Conservation (phyloP, 2,888 invertebrate species). For the Octonoba sinensis region DNA sequence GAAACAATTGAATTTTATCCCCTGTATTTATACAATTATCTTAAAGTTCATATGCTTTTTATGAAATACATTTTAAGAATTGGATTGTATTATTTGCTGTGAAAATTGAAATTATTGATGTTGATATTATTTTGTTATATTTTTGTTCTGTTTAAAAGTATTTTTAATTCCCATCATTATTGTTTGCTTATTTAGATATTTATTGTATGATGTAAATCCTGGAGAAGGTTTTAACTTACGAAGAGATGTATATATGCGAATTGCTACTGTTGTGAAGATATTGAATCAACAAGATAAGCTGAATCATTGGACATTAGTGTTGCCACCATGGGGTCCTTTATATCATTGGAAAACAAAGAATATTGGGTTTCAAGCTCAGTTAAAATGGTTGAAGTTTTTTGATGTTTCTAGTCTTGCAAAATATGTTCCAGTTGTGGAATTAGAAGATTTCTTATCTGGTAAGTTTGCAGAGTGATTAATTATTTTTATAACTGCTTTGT, state of each 20-base stretch:
- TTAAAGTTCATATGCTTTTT: too few relatives aligned
- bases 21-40: too few relatives aligned
- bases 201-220: slow-evolving; percentile 94
- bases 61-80: too few relatives aligned
- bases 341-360: slow-evolving; percentile 87
- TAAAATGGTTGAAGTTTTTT: slow-evolving; percentile 89
- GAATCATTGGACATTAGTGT: slow-evolving; percentile 74
- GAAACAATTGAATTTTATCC: too few relatives aligned
- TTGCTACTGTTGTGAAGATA: slow-evolving; percentile 85
- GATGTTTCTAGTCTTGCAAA: slow-evolving; percentile 82
- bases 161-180: too few relatives aligned
- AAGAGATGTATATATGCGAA: slow-evolving; percentile 93
- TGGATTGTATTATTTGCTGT: too few relatives aligned
- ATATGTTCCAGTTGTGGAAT: slow-evolving; percentile 89
- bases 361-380: slow-evolving; percentile 75
- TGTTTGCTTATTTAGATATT: slow-evolving; percentile 75
- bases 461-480: slow-evolving; percentile 64
- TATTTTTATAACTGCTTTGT: background rate
- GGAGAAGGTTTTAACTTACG: slow-evolving; percentile 97
- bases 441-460: slow-evolving; percentile 83
- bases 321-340: slow-evolving; percentile 92
- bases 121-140: too few relatives aligned
- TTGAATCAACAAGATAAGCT: slow-evolving; percentile 78
- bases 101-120: too few relatives aligned
- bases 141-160: too few relatives aligned